phyloP scores from a whole-genome alignment of 2,888 invertebrate species.

The Parnassius orleans region DNA sequence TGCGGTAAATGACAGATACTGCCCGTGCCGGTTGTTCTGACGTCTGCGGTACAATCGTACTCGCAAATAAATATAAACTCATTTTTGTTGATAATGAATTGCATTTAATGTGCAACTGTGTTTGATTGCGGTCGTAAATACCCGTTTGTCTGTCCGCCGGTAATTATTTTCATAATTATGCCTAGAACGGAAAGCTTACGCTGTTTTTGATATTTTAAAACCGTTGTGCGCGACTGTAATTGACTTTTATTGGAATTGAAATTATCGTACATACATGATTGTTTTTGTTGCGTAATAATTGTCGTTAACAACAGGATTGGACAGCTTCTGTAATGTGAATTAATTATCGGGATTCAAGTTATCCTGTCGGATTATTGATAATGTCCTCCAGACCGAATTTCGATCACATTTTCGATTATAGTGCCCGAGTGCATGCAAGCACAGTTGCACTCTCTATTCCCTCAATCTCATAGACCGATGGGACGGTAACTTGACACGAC shows the following conservation, averaged over 20 bases:
- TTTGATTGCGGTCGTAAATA: constrained; percentile 70
- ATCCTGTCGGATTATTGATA: constrained; percentile 9
- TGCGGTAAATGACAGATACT: constrained; percentile 61
- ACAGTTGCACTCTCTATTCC: too few relatives aligned
- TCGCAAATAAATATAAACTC: constrained; percentile 70
- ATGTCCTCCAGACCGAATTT: too few relatives aligned
- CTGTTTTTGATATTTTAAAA: constrained; percentile 31
- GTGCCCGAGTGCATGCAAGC: too few relatives aligned
- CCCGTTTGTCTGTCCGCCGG: constrained; percentile 40
- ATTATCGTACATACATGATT: constrained; percentile 14
- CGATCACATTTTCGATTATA: too few relatives aligned
- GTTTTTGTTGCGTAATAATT: constrained; percentile 26
- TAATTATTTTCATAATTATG: constrained; percentile 45
- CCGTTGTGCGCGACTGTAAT: constrained; percentile 24
- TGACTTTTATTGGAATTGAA: constrained; percentile 27
- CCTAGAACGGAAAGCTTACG: constrained; percentile 33
- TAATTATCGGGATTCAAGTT: constrained; percentile 15
- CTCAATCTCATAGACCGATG: too few relatives aligned
- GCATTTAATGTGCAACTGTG: constrained; percentile 69
- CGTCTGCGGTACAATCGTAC: constrained; percentile 51
- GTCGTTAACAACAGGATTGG: constrained; percentile 19
- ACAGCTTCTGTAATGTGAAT: constrained; percentile 19
- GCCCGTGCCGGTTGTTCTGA: constrained; percentile 58
- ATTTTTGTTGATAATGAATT: constrained; percentile 80
- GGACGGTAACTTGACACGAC: too few relatives aligned